Conservation (phyloP, 2,888 invertebrate genomes). For the Hoplodrina blanda region DNA sequence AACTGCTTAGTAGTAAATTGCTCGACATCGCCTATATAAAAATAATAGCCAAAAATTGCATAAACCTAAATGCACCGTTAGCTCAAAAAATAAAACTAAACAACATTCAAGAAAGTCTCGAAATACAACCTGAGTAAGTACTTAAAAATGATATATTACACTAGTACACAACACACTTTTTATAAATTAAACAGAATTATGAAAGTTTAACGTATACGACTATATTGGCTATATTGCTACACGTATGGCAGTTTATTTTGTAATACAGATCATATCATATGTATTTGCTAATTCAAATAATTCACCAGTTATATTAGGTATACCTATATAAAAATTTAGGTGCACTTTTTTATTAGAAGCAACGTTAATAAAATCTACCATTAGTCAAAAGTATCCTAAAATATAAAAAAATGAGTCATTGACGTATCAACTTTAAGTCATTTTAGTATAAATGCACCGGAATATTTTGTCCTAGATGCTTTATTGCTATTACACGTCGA, state of each 20-base stretch:
- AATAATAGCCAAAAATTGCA: too few species aligned
- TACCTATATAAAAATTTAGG: too few species aligned
- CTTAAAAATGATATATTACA: background rate
- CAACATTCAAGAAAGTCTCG: background rate
- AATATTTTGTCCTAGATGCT: background rate
- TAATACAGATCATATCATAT: background rate
- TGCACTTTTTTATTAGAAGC: background rate
- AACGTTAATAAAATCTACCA: background rate
- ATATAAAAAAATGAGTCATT: too few species aligned
- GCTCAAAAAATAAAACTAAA: constrained; percentile 4
- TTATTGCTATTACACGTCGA: constrained; percentile 20
- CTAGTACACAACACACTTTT: constrained; percentile 15
- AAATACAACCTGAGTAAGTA: background rate
- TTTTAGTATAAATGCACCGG: background rate
- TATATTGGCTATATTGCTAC: constrained; percentile 4
- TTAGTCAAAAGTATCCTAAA: too few species aligned
- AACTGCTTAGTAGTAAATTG: background rate
- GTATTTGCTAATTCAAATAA: background rate
- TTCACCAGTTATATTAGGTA: background rate
- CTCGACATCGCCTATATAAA: too few species aligned
- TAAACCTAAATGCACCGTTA: too few species aligned
- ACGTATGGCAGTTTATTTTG: constrained; percentile 13
- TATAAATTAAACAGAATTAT: background rate
- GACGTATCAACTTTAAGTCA: too few species aligned
- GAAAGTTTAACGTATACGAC: constrained; percentile 5